phyloP scores from a whole-genome alignment of 1,140 invertebrate genomes.

The Melipona quadrifasciata region DNA sequence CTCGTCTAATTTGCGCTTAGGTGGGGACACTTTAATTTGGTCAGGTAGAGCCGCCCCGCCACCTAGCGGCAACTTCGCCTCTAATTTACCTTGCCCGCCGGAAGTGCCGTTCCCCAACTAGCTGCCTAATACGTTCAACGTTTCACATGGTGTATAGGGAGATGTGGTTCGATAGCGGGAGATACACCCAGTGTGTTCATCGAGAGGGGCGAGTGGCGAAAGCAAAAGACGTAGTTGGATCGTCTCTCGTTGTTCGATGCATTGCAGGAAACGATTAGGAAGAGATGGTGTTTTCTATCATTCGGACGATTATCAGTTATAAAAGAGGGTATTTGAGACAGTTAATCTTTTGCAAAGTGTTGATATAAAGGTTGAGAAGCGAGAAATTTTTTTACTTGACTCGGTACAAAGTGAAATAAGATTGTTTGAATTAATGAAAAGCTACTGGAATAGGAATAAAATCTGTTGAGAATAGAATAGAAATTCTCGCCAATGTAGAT shows the following conservation, averaged over 20 bases:
- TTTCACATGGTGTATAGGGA: not conserved
- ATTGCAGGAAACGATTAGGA: not conserved
- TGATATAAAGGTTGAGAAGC: too few species aligned
- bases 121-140: conserved; percentile 48
- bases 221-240: not conserved
- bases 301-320: too few species aligned
- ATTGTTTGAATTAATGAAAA: too few species aligned
- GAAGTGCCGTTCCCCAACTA: conserved; percentile 56
- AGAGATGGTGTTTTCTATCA: too few species aligned
- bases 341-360: not conserved
- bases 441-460: too few species aligned
- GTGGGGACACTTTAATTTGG: conserved; percentile 73
- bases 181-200: not conserved
- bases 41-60: conserved; percentile 59
- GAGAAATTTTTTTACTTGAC: too few species aligned
- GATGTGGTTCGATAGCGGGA: conserved; percentile 36
- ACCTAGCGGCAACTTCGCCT: conserved; percentile 70
- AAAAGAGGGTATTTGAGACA: not conserved
- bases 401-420: too few species aligned
- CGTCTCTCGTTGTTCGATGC: not conserved
- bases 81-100: conserved; percentile 70
- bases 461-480: too few species aligned
- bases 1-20: conserved; percentile 65
- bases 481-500: too few species aligned
- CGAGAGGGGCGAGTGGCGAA: not conserved